A percentile compares a stretch with the other conserved stretches of the same genome.
Conservation (phyloP, 2,113 vertebrate genomes). For the Physeter macrocephalus region DNA sequence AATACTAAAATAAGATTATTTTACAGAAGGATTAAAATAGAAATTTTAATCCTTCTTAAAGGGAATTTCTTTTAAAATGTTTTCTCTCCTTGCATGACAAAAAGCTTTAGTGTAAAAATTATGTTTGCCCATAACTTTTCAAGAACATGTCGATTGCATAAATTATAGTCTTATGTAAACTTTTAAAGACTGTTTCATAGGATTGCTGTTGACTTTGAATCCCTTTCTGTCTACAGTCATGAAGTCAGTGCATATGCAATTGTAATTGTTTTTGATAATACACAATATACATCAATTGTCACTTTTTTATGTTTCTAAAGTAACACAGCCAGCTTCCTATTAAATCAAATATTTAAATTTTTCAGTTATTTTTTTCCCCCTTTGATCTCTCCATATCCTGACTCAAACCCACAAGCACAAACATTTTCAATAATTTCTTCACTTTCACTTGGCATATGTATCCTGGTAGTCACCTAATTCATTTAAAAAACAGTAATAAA, state of each 20-base stretch:
- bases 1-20: neutral
- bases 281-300: constrained; percentile 55
- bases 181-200: neutral
- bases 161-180: neutral
- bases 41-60: too few species aligned
- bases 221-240: neutral
- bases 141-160: neutral
- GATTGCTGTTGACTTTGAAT: neutral
- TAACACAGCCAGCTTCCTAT: constrained; percentile 64
- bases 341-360: constrained; percentile 71
- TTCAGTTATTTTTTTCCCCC: neutral
- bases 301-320: constrained; percentile 73
- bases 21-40: neutral
- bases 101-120: constrained; percentile 8
- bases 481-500: neutral
- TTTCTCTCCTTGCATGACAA: neutral
- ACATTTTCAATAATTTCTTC: neutral
- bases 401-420: neutral
- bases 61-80: neutral
- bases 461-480: neutral
- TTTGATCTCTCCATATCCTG: neutral
- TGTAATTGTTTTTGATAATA: constrained; percentile 64
- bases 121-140: neutral
- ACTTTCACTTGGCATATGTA: neutral
- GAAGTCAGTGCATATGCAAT: neutral